Conservation (phyloP, 92 coral and sea anemone species). For the Meandrina meandrites region DNA sequence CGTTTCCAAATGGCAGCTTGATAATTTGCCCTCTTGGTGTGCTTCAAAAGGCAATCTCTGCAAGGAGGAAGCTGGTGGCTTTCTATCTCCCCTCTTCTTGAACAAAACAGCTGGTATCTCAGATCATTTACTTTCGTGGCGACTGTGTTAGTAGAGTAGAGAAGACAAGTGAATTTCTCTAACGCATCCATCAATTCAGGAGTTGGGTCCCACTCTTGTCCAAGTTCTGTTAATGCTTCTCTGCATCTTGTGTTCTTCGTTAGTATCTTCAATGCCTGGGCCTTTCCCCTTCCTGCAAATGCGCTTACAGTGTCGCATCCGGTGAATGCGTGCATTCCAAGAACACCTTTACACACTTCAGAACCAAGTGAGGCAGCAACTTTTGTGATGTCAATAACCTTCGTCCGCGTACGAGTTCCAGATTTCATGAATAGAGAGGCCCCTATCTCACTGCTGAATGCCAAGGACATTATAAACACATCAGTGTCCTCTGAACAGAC, state of each 20-base stretch:
- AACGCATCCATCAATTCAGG: conserved; percentile 18
- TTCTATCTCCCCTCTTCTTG: conserved; percentile 32
- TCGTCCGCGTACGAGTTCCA: conserved; percentile 45
- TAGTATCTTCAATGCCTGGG: conserved; percentile 31
- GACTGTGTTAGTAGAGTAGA: conserved; percentile 18
- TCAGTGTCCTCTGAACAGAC: conserved; percentile 51
- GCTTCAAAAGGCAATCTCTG: conserved; percentile 35
- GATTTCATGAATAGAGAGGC: conserved; percentile 36
- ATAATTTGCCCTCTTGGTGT: conserved; percentile 16
- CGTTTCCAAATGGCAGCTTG: conserved; percentile 29
- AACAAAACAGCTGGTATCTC: conserved; percentile 27
- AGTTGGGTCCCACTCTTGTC: conserved; percentile 32
- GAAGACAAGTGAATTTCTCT: conserved; percentile 27
- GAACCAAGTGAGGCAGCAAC: conserved; percentile 29
- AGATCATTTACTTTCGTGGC: conserved; percentile 28
- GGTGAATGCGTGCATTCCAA: conserved; percentile 46
- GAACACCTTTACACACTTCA: conserved; percentile 19
- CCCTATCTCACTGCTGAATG: conserved; percentile 24
- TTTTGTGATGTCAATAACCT: conserved; percentile 36
- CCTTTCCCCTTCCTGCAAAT: conserved; percentile 27
- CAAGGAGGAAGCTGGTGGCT: conserved; percentile 44
- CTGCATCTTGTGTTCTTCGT: conserved; percentile 9
- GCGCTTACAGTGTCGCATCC: conserved; percentile 48
- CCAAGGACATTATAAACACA: conserved; percentile 40
- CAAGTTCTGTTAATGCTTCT: neutral